Conservation (phyloP, 2,888 invertebrate species). For the Spisula subtruncata region DNA sequence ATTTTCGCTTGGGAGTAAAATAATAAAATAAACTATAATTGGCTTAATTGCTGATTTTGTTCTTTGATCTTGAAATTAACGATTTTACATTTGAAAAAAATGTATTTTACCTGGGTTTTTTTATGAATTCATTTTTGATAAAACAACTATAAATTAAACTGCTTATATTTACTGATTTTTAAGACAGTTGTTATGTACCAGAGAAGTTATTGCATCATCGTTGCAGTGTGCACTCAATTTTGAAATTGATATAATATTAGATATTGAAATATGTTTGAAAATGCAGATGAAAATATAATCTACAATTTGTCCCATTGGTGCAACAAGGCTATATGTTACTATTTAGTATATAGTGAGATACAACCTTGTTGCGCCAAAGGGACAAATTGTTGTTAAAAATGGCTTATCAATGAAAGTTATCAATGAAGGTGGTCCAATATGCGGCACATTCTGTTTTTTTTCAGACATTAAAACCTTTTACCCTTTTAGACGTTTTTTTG, state of each 20-base stretch:
- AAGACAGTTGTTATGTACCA: neutral
- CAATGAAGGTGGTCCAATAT: neutral
- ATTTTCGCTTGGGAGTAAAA: slow-evolving; percentile 7
- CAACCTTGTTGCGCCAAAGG: no score
- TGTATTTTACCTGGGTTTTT: neutral
- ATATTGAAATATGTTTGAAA: neutral
- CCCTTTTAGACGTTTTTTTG: neutral
- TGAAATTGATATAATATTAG: no score
- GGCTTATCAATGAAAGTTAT: neutral
- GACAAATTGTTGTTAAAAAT: neutral
- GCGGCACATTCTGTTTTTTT: neutral
- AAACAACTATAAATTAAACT: slow-evolving; percentile 9
- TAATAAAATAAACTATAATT: slow-evolving; percentile 28
- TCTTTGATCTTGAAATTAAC: slow-evolving; percentile 18
- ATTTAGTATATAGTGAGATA: no score
- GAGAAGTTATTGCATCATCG: neutral
- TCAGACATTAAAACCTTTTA: neutral
- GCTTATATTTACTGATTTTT: neutral
- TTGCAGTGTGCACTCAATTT: no score
- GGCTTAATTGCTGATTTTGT: neutral
- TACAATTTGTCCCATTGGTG: no score
- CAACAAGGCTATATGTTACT: no score
- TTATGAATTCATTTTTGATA: slow-evolving; percentile 18
- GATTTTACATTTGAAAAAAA: neutral
- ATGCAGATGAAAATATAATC: no score